Base-by-base conservation (phyloP, 2,113 vertebrate species). In the Mustela lutreola region DNA sequence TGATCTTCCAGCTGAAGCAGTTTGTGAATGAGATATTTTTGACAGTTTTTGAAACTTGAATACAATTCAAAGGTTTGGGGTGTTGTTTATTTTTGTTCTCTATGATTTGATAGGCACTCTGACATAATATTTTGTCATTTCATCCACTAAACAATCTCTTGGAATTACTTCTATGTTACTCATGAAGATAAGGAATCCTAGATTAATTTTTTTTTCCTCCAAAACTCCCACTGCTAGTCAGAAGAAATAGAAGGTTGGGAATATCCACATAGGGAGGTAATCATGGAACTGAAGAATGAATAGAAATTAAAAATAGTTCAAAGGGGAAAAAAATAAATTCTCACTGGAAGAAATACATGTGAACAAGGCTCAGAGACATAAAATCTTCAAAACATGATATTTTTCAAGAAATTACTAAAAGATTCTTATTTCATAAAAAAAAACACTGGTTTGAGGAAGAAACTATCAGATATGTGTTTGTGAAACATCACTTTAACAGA, bases 81-180 rank as follows among this genome's bases (percentile, higher is more conserved):
- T 28, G 28, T 63, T 95, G 39, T 94, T 92, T 82, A 70, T 83
- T 87, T 94, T 78, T 81, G 42, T 89, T 94, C 95, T 84, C 60
- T 60, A n/a, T 58, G 87, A 87, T 87, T 90, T 87, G 36, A 22
- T 79, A 95, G 63, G 33, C 56, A 67, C 12, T 73, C 18, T 86
- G 65, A 94, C 53, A 86, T 75, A 96, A 84, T 71, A 89, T 50
- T 97, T 96, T 96, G 31, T 86, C 67, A 87, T 63, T 94, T 90
- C 39, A 86, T 39, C 31, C 31, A 82, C 28, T 92, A 89, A 31
- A 67, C 11, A 84, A 81, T 94, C 10, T 95, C 60, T 88, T 71
- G 10, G 48, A 96, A 86, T 96, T 95, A 50, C 11, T 96, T 39
- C 26, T 85, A 15, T 58, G 87, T 95, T 75, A 87, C 36, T 90